Evolutionary conservation across 2,888 invertebrate genomes (phyloP).

Genomic region (Stenodema calcarata): DNA sequence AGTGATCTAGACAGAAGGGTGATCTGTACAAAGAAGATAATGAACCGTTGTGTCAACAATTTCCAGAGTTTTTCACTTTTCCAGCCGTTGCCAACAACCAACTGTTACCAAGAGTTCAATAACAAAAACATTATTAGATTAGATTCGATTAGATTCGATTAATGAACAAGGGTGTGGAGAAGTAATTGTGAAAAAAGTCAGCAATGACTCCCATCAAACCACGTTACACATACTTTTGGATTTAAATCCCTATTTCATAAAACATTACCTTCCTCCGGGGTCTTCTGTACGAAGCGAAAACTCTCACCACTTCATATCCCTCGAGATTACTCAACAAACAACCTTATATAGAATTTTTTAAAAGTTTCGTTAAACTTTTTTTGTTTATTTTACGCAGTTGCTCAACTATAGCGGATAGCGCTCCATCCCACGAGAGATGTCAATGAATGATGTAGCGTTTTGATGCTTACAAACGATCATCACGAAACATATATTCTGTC

Average conservation of each 20-base stretch:
- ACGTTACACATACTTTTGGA: not conserved
- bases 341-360: not conserved
- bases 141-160: too few species aligned
- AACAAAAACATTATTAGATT: too few species aligned
- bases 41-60: too few species aligned
- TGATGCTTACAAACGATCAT: not conserved
- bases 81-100: too few species aligned
- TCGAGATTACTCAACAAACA: not conserved
- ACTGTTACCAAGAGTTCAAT: too few species aligned
- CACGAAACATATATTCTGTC: not conserved
- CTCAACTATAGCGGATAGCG: not conserved
- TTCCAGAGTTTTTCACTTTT: too few species aligned
- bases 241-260: not conserved
- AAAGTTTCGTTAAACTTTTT: not conserved
- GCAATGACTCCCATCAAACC: too few species aligned
- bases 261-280: not conserved
- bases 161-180: too few species aligned
- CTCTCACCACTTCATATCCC: not conserved
- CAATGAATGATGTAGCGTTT: not conserved
- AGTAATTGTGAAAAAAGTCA: too few species aligned
- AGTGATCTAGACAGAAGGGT: too few species aligned
- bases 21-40: too few species aligned
- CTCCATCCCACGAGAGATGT: not conserved
- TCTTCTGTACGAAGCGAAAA: not conserved
- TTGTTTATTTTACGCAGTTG: not conserved